Conservation (phyloP, 2,797 vertebrate genomes). For the Menidia menidia region DNA sequence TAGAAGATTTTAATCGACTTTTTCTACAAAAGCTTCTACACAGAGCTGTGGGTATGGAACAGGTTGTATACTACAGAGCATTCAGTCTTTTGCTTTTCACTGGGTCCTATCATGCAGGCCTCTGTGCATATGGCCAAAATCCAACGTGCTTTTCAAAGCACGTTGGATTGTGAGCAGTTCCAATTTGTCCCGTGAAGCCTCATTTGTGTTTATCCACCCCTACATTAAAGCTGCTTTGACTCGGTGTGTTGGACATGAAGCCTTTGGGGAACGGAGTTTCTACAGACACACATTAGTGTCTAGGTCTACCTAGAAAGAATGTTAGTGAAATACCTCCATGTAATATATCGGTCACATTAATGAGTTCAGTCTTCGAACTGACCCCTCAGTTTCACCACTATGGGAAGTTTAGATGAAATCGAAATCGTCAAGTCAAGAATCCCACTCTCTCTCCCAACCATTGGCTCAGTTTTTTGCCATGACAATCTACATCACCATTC, state of each 20-base stretch:
- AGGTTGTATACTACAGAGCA: too few relatives aligned
- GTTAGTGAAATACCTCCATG: not conserved
- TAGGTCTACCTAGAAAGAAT: not conserved
- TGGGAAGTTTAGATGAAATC: not conserved
- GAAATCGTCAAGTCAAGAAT: conserved; percentile 6
- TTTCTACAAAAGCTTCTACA: too few relatives aligned
- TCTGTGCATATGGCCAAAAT: not conserved
- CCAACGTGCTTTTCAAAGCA: not conserved
- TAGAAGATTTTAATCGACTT: too few relatives aligned
- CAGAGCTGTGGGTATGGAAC: too few relatives aligned
- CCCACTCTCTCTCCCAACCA: conserved; percentile 30
- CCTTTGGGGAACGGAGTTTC: not conserved
- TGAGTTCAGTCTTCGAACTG: not conserved
- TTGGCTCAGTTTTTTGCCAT: conserved; percentile 75
- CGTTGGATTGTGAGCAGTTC: too few relatives aligned
- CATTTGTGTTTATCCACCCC: conserved; percentile 4
- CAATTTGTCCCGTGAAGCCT: not conserved
- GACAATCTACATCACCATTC: conserved; percentile 78
- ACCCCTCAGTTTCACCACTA: not conserved
- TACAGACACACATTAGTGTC: not conserved
- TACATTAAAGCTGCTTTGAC: not conserved
- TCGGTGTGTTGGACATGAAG: not conserved
- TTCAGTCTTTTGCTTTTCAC: not conserved
- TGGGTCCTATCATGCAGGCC: not conserved
- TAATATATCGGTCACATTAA: not conserved